Evolutionary conservation across 2,113 vertebrate species (phyloP), one percentile per base, ranked within the genome.

Genomic region (Holacanthus passer): DNA sequence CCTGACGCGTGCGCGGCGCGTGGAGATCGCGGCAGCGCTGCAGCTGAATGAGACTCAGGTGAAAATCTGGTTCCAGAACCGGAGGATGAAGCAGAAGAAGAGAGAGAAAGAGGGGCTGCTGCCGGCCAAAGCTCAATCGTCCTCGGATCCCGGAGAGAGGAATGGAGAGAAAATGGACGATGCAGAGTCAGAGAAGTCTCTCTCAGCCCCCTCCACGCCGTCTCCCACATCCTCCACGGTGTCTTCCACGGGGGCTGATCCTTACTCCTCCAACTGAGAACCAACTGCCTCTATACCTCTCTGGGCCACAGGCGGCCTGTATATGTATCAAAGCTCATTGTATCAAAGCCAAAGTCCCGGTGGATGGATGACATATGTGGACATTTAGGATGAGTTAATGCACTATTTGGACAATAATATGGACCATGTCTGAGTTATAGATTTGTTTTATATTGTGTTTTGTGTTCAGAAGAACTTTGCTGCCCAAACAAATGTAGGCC

Each of bases 31-130:
- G 0, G 98, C 98, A 2, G 96, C 98, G 2, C 94, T 99, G 52
- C 98, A 98, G 81, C 95, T 99, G 68, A 99, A 99, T 71, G 98
- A 99, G 94, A 99, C 98, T 86, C 98, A 99, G 92, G 98, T 99
- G 86, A 99, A 99, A 91, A 99, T 99, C 48, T 99, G 98, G 98
- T 99, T 99, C 92, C 98, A 99, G 94, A 99, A 99, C 86, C 96
- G 98, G 29, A 94, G 98, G 53, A 99, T 99, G 98, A 99, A 99
- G 92, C 98, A 99, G 77, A 99, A 99, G 95, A 99, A 99, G 84
- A 93, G 98, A 0, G 98, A 99, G 88, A 99, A 99, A 87, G 98
- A 99, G 72, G 97, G 98, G 16, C 86, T 97, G 47, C 84, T 98
- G 47, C 95, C 97, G 24, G n/a, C 83, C 81, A 97, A 97, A 83